Evolutionary conservation across 2,113 vertebrate genomes (phyloP).

Genomic region (Parotia lawesii): DNA sequence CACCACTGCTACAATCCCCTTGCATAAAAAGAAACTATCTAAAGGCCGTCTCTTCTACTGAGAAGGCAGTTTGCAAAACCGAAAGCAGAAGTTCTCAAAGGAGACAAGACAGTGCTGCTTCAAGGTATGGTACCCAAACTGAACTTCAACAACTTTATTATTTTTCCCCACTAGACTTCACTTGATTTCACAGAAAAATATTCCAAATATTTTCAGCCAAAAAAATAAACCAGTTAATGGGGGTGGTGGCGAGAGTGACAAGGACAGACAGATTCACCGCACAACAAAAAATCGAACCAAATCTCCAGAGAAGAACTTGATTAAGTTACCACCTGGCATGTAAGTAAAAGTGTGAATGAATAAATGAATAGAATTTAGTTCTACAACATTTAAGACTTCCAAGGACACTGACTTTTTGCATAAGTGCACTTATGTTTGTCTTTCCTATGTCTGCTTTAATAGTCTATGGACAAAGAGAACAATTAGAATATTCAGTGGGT

Average conservation of each 20-base stretch:
- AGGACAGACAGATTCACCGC: not conserved
- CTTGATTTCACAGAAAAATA: not conserved
- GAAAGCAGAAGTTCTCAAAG: not conserved
- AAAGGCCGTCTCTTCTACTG: not conserved
- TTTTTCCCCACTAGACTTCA: not conserved
- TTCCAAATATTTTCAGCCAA: not conserved
- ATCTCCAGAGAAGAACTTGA: not conserved
- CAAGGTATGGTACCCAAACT: not conserved
- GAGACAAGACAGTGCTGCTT: not conserved
- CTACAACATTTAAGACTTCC: not conserved
- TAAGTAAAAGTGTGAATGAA: not conserved
- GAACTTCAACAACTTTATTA: not conserved
- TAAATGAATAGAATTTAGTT: not conserved
- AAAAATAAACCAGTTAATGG: not conserved
- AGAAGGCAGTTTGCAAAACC: not conserved
- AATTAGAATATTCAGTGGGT: not conserved
- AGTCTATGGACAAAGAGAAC: not conserved
- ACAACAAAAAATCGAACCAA: not conserved
- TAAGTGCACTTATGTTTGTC: not conserved
- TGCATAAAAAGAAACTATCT: not conserved
- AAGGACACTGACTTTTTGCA: not conserved
- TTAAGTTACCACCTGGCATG: not conserved
- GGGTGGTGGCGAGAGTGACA: accelerated
- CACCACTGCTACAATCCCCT: not conserved
- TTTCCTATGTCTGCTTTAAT: not conserved